A percentile compares a stretch with the other conserved stretches of the same genome.
Conservation (phyloP, 2,888 invertebrate genomes). For the Hyppa rectilinea region DNA sequence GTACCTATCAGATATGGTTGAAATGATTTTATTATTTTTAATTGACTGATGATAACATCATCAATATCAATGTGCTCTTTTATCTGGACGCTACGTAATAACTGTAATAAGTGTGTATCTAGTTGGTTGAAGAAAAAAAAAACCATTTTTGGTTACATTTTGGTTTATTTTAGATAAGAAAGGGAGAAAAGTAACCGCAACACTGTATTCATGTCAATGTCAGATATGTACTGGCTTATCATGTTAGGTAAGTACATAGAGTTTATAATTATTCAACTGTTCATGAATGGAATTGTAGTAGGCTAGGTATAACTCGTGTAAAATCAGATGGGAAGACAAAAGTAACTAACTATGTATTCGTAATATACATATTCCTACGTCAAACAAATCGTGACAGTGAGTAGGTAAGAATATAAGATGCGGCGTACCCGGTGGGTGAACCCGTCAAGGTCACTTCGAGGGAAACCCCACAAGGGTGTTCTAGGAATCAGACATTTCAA, state of each 20-base stretch:
- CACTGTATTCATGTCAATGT: neutral
- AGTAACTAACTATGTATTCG: conserved; percentile 53
- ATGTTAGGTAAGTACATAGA: conserved; percentile 43
- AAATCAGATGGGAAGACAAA: conserved; percentile 64
- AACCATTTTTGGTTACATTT: neutral
- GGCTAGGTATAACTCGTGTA: conserved; percentile 42
- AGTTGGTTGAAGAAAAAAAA: neutral
- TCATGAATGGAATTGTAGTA: conserved; percentile 69
- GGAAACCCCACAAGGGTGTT: conserved; percentile 79
- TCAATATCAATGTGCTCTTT: conserved; percentile 6
- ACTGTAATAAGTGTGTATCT: neutral
- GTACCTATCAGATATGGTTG: conserved; percentile 5
- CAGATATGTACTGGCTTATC: conserved; percentile 32
- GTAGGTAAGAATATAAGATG: conserved; percentile 78
- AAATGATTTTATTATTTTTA: conserved; percentile 8
- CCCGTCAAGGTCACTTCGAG: conserved; percentile 81
- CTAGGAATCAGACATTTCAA: conserved; percentile 76
- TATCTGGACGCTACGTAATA: conserved; percentile 4
- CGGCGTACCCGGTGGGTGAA: conserved; percentile 79
- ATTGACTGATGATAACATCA: neutral
- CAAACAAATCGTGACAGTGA: conserved; percentile 75
- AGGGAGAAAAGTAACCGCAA: neutral
- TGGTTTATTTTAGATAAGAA: neutral
- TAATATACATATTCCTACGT: conserved; percentile 65
- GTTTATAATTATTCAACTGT: conserved; percentile 62